Conservation (phyloP, 2,888 invertebrate species). For the Odontocolon sp. region DNA sequence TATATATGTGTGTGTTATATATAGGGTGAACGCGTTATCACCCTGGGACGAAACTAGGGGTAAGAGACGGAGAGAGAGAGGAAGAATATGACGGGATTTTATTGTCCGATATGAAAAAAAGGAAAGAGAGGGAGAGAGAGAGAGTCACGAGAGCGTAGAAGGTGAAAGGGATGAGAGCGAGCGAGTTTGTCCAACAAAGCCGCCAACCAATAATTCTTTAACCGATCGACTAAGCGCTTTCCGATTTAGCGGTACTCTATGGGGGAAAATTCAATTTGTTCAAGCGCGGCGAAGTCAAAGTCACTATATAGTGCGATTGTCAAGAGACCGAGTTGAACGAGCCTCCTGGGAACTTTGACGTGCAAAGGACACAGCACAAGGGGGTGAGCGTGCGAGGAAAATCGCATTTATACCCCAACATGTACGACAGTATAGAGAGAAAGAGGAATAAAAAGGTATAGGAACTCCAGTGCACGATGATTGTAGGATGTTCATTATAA, state of each 20-base stretch:
- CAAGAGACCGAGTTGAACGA: slow-evolving; percentile 18
- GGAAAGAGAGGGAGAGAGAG: not conserved
- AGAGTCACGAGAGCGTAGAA: not conserved
- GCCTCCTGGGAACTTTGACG: slow-evolving; percentile 39
- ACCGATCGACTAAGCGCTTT: slow-evolving; percentile 69
- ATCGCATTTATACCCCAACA: slow-evolving; percentile 9
- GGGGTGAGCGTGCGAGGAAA: not conserved
- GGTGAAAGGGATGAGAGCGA: not conserved
- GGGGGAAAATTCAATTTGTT: slow-evolving; percentile 66
- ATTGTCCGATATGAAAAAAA: slow-evolving; percentile 28
- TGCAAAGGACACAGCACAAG: slow-evolving; percentile 1
- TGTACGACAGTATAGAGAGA: slow-evolving; percentile 7
- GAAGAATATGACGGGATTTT: slow-evolving; percentile 38
- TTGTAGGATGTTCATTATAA: too few species aligned
- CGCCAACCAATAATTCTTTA: slow-evolving; percentile 68
- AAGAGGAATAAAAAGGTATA: not conserved
- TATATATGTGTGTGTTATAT: not conserved
- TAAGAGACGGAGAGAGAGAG: not conserved
- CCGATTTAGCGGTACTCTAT: slow-evolving; percentile 60
- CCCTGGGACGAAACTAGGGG: not conserved
- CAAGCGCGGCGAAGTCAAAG: slow-evolving; percentile 42
- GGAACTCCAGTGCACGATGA: too few species aligned
- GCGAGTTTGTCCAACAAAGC: slow-evolving; percentile 35
- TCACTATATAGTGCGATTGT: slow-evolving; percentile 25
- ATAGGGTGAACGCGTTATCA: not conserved